Conservation (phyloP, 2,797 vertebrate genomes). For the Esox masquinongy region DNA sequence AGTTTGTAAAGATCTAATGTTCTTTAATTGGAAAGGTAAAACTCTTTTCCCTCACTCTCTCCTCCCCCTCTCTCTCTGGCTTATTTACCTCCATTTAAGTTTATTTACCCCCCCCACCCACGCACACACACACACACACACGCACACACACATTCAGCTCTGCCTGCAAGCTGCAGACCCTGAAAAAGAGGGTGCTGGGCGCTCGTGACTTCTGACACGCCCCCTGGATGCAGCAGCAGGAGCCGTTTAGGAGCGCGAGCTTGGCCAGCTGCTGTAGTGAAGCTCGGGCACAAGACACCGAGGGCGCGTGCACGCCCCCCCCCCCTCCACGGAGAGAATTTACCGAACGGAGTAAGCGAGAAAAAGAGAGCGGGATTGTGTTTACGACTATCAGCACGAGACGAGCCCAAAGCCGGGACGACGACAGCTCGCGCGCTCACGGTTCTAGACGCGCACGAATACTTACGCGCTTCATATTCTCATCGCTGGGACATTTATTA, state of each 20-base stretch:
- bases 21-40: too few species aligned
- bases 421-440: slow-evolving; percentile 42
- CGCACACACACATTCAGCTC: not conserved
- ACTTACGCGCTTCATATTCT: slow-evolving; percentile 21
- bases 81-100: too few species aligned
- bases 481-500: slow-evolving; percentile 3
- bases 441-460: slow-evolving; percentile 32
- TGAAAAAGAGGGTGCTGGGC: slow-evolving; percentile 48
- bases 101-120: too few species aligned
- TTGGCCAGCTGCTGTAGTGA: slow-evolving; percentile 66
- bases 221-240: slow-evolving; percentile 71
- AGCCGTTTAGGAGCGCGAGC: slow-evolving; percentile 65
- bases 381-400: slow-evolving; percentile 59
- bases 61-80: too few species aligned
- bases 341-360: slow-evolving; percentile 46
- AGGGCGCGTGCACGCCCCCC: slow-evolving; percentile 8
- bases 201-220: slow-evolving; percentile 64
- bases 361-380: slow-evolving; percentile 39
- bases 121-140: too few species aligned
- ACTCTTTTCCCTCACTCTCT: too few species aligned
- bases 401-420: slow-evolving; percentile 39
- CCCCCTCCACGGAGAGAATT: slow-evolving; percentile 43
- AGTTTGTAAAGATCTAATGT: too few species aligned
- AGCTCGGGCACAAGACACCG: slow-evolving; percentile 32
- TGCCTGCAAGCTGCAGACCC: slow-evolving; percentile 12